Percentiles rank a stretch among this genome's conserved stretches.
These are phyloP conservation scores for Ploceus nigricollis DNA, from an alignment of 2,113 vertebrate genomes.

Conservation along the genomic window DNA sequence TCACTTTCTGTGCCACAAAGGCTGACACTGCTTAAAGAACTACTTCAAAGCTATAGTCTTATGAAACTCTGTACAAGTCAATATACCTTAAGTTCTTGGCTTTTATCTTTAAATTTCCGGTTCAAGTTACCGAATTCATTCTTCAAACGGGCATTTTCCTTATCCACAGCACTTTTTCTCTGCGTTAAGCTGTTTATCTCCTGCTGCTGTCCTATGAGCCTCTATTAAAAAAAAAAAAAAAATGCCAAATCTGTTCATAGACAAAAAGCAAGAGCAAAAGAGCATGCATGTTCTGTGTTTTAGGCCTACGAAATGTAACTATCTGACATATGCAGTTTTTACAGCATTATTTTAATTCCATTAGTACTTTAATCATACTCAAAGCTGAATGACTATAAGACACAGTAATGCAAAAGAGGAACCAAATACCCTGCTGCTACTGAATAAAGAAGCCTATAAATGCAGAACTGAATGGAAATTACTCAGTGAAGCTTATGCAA, in stretches of 20 bases:
- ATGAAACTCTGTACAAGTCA: constrained; percentile 72
- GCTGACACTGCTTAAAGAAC: constrained; percentile 72
- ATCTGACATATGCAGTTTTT: neutral
- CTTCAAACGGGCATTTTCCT: constrained; percentile 81
- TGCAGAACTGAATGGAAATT: neutral
- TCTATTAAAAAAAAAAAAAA: constrained; percentile 59
- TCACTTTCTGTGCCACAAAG: constrained; percentile 79
- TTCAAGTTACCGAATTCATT: constrained; percentile 81
- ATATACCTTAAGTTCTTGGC: constrained; percentile 87
- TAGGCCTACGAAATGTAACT: neutral
- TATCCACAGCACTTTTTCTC: constrained; percentile 73
- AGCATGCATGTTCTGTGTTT: neutral
- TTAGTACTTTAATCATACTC: neutral
- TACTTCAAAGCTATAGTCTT: constrained; percentile 69
- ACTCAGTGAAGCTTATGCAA: neutral
- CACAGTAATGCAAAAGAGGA: neutral
- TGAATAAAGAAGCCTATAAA: neutral
- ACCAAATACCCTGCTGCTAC: neutral
- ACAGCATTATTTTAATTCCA: neutral
- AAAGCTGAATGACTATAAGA: neutral
- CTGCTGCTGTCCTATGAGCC: constrained; percentile 76
- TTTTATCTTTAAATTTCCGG: constrained; percentile 83
- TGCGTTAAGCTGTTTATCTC: constrained; percentile 81
- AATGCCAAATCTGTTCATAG: neutral
- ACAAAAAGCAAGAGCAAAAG: neutral